A percentile compares a stretch with the other conserved stretches of the same genome.
Conservation (phyloP, 2,888 invertebrate genomes). For the Acanthococcus lagerstroemiae region DNA sequence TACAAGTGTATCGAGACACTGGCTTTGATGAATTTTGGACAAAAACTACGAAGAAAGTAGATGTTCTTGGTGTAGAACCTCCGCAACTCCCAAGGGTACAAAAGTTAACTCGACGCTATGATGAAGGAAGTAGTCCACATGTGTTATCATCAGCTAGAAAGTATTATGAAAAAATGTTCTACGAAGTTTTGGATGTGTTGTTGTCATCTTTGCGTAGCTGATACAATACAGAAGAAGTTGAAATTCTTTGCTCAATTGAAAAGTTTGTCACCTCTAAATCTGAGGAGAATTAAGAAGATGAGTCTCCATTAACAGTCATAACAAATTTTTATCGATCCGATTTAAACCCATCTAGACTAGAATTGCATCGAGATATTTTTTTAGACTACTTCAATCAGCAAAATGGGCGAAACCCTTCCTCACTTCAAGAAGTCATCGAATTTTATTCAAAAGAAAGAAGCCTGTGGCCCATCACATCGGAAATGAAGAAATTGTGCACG, state of each 20-base stretch:
- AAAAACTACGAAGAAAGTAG: background rate
- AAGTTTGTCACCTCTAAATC: background rate
- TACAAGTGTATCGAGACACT: background rate
- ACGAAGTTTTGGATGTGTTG: background rate
- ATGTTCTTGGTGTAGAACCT: background rate
- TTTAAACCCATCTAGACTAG: too few relatives aligned
- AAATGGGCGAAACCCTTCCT: background rate
- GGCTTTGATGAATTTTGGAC: conserved; percentile 7
- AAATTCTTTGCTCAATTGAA: conserved; percentile 9
- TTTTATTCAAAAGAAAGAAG: background rate
- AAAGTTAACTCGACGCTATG: background rate
- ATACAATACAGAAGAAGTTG: background rate
- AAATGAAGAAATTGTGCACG: background rate
- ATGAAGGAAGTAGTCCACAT: background rate
- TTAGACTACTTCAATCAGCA: background rate
- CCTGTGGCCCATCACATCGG: background rate
- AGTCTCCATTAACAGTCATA: conserved; percentile 3
- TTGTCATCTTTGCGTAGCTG: background rate
- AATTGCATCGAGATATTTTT: conserved; percentile 5
- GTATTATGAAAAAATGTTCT: conserved; percentile 4
- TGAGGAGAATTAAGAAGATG: background rate
- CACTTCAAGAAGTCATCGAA: background rate
- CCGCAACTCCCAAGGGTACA: background rate
- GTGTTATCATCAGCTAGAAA: background rate
- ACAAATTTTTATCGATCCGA: too few relatives aligned